Conservation (phyloP, 1,140 invertebrate species). For the Drosophila eugracilis region DNA sequence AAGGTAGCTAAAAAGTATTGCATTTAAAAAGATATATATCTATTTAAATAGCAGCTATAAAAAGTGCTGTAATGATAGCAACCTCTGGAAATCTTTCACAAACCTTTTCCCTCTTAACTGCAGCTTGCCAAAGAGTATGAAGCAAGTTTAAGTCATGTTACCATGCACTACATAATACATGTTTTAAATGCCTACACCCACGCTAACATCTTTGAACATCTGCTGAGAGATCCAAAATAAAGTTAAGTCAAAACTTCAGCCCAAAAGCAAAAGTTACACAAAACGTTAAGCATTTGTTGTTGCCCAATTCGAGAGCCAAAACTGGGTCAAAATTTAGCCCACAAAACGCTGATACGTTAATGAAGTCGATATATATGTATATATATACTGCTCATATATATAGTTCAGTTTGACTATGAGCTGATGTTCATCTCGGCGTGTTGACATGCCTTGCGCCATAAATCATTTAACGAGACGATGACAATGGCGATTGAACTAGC, state of each 20-base stretch:
- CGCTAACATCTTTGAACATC: constrained; percentile 28
- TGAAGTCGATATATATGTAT: constrained; percentile 40
- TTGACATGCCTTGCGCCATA: constrained; percentile 59
- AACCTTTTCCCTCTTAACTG: background rate
- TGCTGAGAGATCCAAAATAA: constrained; percentile 1
- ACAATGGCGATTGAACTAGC: constrained; percentile 45
- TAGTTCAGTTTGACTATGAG: background rate
- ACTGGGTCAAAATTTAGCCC: constrained; percentile 58
- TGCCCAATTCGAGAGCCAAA: constrained; percentile 35
- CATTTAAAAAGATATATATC: too few species aligned
- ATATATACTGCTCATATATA: constrained; percentile 6
- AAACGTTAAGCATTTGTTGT: constrained; percentile 32
- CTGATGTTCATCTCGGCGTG: constrained; percentile 50
- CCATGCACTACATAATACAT: constrained; percentile 27
- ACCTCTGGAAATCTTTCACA: background rate
- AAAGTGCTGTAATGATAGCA: background rate
- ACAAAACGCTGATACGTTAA: constrained; percentile 46
- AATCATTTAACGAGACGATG: constrained; percentile 51
- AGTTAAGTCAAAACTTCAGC: background rate
- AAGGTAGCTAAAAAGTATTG: too few species aligned
- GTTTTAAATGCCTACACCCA: constrained; percentile 19
- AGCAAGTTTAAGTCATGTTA: constrained; percentile 9
- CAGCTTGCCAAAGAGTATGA: constrained; percentile 5
- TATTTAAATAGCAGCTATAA: too few species aligned
- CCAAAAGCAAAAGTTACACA: constrained; percentile 31